phyloP scores from a whole-genome alignment of 2,888 invertebrate genomes.

The Hydriomena furcata region DNA sequence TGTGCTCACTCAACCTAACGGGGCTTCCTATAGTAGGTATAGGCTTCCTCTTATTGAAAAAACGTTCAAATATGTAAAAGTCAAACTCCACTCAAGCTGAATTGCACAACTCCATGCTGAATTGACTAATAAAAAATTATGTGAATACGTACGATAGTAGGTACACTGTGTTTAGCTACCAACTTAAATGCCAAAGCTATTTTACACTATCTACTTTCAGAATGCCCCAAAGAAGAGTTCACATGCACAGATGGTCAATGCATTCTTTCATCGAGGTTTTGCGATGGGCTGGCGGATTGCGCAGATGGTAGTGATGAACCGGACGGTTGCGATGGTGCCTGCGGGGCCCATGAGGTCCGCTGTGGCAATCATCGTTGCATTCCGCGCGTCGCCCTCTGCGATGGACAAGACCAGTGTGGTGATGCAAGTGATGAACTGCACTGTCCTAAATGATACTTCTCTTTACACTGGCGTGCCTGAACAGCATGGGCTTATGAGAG shows the following conservation, averaged over 20 bases:
- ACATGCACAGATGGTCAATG: conserved; percentile 87
- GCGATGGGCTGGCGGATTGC: conserved; percentile 88
- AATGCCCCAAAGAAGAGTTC: conserved; percentile 73
- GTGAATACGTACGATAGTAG: neutral
- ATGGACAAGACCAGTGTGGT: conserved; percentile 86
- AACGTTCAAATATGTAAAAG: conserved; percentile 20
- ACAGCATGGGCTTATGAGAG: no score
- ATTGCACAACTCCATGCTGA: no score
- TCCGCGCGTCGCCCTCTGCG: conserved; percentile 83
- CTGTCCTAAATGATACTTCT: conserved; percentile 49
- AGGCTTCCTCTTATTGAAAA: conserved; percentile 48
- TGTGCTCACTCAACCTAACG: conserved; percentile 64
- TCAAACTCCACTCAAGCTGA: conserved; percentile 10
- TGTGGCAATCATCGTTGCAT: conserved; percentile 85
- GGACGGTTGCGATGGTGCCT: conserved; percentile 76
- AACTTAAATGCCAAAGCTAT: neutral
- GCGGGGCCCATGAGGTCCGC: conserved; percentile 76
- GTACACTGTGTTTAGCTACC: no score
- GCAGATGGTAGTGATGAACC: conserved; percentile 88
- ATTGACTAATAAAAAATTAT: no score
- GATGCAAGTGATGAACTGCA: conserved; percentile 87
- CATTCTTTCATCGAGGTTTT: conserved; percentile 85
- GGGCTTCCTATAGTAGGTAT: conserved; percentile 50
- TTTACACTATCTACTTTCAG: conserved; percentile 46
- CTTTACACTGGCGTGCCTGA: no score